These are phyloP conservation scores for Phyllotreta striolata DNA, from an alignment of 2,888 invertebrate genomes.

Conservation along the genomic window DNA sequence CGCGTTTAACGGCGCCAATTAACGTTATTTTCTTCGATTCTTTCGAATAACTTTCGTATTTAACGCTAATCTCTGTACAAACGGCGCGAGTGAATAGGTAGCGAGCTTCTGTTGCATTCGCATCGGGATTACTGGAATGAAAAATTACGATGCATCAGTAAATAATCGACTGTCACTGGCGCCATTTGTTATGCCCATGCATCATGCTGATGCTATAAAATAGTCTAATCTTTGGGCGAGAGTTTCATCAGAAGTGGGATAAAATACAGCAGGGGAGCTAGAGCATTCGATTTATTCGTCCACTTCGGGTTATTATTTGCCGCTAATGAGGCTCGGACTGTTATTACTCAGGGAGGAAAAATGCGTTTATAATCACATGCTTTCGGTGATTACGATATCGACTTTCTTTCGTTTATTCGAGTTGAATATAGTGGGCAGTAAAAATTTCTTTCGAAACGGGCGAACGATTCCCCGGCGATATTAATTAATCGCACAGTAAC, in stretches of 20 bases:
- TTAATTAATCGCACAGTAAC: constrained; percentile 10
- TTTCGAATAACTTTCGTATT: no score
- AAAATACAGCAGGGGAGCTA: background rate
- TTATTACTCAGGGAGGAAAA: constrained; percentile 22
- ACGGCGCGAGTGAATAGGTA: no score
- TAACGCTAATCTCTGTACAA: no score
- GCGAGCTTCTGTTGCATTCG: no score
- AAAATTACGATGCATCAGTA: constrained; percentile 51
- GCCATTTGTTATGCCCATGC: constrained; percentile 52
- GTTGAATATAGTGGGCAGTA: background rate
- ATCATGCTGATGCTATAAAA: constrained; percentile 41
- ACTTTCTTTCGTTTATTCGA: constrained; percentile 1
- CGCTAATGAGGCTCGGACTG: background rate
- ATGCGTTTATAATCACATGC: constrained; percentile 27
- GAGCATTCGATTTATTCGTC: background rate
- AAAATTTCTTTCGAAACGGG: background rate
- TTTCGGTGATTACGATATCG: constrained; percentile 6
- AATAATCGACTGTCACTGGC: constrained; percentile 32
- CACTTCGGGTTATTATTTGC: background rate
- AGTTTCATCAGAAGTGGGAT: background rate
- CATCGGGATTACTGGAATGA: constrained; percentile 49
- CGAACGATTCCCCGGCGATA: background rate
- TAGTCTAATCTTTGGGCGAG: background rate
- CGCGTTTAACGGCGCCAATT: no score
- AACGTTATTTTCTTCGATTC: no score